These are phyloP conservation scores for Eulithis testata DNA, from an alignment of 2,888 invertebrate genomes.

Conservation along the genomic window DNA sequence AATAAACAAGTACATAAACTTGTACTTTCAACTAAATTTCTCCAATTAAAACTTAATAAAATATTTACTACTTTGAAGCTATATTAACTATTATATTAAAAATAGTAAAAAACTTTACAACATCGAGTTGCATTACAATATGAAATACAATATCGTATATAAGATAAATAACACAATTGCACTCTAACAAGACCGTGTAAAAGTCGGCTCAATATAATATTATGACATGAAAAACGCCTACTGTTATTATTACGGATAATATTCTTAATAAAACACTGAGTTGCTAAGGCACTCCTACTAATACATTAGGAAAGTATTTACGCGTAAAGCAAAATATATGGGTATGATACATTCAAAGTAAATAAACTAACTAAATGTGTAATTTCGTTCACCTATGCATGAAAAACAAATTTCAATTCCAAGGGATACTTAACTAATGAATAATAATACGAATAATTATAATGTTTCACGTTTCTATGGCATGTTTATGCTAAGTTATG, in stretches of 20 bases:
- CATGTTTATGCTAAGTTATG: constrained; percentile 62
- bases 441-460: constrained; percentile 81
- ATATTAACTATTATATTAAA: constrained; percentile 56
- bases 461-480: constrained; percentile 76
- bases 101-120: constrained; percentile 57
- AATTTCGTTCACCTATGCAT: constrained; percentile 73
- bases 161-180: constrained; percentile 46
- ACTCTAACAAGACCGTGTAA: constrained; percentile 44
- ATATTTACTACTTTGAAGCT: constrained; percentile 51
- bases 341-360: constrained; percentile 45
- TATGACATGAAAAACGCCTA: constrained; percentile 47
- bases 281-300: constrained; percentile 83
- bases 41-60: constrained; percentile 49
- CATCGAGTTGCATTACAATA: constrained; percentile 43
- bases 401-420: constrained; percentile 76
- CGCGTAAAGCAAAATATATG: constrained; percentile 63
- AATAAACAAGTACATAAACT: constrained; percentile 46
- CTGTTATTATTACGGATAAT: constrained; percentile 43
- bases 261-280: constrained; percentile 72
- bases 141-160: constrained; percentile 43
- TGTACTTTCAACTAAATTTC: constrained; percentile 52
- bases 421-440: constrained; percentile 73
- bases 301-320: constrained; percentile 72
- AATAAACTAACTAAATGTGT: constrained; percentile 54
- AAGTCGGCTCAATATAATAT: constrained; percentile 46